Evolutionary conservation across 2,113 vertebrate genomes (phyloP), one percentile per base, ranked within the genome.

Genomic region (Phrynocephalus versicolor): DNA sequence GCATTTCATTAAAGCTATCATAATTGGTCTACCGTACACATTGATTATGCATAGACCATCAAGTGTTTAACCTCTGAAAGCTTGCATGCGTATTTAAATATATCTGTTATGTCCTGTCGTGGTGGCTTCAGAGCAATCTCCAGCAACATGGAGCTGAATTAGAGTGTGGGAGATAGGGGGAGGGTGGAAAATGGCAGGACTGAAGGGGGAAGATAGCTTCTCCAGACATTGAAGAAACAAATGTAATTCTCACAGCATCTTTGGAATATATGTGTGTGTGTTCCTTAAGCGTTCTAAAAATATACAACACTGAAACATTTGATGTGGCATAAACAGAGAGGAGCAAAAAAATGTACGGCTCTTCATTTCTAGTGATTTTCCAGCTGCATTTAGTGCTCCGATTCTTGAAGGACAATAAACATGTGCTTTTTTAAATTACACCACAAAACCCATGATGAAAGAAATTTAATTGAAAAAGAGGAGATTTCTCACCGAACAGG

Each of bases 51-150:
- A 93, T 82, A 94, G 81, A 90, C 79, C 62, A 23, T 89, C 55
- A 83, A 91, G 79, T 91, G 77, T 91, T 90, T 93, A 91, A 92
- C 80, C 93, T 94, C 92, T 91, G 90, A 96, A 94, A 91, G 82
- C 82, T 88, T 93, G 81, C 86, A 83, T 91, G 92, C 88, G 91
- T 85, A 86, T 86, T 91, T 90, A 89, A 93, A 86, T 82, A 88
- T 89, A 85, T 84, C 79, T 87, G n/a, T 84, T 86, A 83, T 81
- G 78, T 90, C 91, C 87, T 87, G 39, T 79, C 85, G 89, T 90
- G 7, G 1, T 74, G 84, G 88, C 55, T 91, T 90, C 62, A 67
- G 81, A 88, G 87, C 90, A 88, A 87, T 84, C 58, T 85, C 83
- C 23, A 16, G 83, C n/a, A 82, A 73, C 70, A 41, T 4, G 7